These are phyloP conservation scores for Zaprionus davidi DNA, from an alignment of 1,140 invertebrate genomes.

Conservation along the genomic window DNA sequence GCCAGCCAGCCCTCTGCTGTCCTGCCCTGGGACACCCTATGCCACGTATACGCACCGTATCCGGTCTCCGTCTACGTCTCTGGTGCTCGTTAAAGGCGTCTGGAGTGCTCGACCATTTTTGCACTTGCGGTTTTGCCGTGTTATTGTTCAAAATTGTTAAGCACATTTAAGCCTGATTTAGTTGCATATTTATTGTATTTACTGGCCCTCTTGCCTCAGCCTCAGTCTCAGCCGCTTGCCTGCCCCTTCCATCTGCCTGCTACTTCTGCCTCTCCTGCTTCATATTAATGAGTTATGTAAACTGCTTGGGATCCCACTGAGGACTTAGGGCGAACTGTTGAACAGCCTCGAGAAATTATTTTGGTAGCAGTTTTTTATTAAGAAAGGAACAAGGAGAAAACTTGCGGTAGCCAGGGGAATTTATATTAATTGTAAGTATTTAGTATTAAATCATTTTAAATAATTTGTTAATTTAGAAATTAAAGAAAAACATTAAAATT, in stretches of 20 bases:
- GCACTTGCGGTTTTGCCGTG: constrained; percentile 73
- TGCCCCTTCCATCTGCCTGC: background rate
- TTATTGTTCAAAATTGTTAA: constrained; percentile 83
- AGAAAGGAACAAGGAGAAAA: too few species aligned
- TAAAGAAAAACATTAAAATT: background rate
- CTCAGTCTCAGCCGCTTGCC: constrained; percentile 1
- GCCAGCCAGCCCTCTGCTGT: background rate
- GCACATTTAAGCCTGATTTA: constrained; percentile 82
- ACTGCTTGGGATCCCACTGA: constrained; percentile 43
- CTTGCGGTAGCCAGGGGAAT: too few species aligned
- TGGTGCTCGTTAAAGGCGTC: constrained; percentile 67
- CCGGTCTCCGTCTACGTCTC: constrained; percentile 16
- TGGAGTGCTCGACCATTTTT: constrained; percentile 58
- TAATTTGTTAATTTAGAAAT: background rate
- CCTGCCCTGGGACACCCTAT: background rate
- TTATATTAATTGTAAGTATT: too few species aligned
- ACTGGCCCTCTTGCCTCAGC: constrained; percentile 21
- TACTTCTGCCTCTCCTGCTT: background rate
- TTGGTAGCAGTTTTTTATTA: background rate
- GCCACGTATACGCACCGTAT: background rate
- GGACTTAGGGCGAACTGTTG: constrained; percentile 26
- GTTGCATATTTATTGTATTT: constrained; percentile 80
- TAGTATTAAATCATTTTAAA: too few species aligned
- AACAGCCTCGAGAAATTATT: constrained; percentile 13
- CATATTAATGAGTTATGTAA: constrained; percentile 79